Conservation (phyloP, 2,113 vertebrate species). For the Apaloderma vittatum region DNA sequence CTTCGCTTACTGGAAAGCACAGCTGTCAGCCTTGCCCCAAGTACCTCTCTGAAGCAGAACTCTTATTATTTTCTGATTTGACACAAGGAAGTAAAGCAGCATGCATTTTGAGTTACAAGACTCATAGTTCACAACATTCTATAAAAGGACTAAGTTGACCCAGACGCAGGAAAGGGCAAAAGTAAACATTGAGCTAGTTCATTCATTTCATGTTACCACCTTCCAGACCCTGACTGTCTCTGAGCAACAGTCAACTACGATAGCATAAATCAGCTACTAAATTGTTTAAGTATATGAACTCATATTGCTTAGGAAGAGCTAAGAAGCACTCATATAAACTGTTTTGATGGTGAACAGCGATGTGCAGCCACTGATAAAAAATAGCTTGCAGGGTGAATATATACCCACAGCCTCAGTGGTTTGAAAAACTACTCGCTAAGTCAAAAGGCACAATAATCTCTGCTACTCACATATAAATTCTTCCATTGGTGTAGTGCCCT, state of each 20-base stretch:
- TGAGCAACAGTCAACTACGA: not conserved
- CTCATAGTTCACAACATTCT: not conserved
- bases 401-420: not conserved
- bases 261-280: conserved; percentile 26
- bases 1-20: not conserved
- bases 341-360: not conserved
- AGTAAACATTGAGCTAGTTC: conserved; percentile 4
- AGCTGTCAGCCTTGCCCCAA: not conserved
- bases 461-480: not conserved
- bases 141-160: not conserved
- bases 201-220: not conserved
- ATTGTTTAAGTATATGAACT: conserved; percentile 19
- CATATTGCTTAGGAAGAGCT: not conserved
- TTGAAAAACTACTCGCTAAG: not conserved
- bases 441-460: not conserved
- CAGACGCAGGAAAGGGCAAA: not conserved
- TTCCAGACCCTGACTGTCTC: not conserved
- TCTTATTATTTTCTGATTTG: not conserved
- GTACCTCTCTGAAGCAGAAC: not conserved
- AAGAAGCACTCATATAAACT: conserved; percentile 25
- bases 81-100: not conserved
- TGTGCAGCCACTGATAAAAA: not conserved
- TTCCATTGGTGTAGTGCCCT: not conserved
- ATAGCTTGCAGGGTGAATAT: not conserved
- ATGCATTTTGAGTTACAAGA: not conserved